Base-by-base conservation (phyloP, 2,888 invertebrate species). In the Carterocephalus palaemon region DNA sequence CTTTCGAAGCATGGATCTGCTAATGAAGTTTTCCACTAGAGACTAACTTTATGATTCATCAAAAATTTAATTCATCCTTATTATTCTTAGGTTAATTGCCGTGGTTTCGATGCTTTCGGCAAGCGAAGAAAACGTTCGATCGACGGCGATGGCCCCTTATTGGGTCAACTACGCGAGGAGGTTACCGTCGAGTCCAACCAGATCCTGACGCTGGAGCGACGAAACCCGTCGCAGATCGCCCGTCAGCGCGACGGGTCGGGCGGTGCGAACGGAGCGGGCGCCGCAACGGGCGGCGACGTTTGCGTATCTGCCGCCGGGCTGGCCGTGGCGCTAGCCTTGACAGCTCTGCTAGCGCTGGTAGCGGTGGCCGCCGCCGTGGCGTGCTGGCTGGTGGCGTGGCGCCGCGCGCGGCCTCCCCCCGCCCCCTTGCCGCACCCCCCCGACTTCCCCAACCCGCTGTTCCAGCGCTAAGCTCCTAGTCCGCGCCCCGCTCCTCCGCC, bases 351-450 rank as follows among this genome's bases (percentile, higher is more conserved):
- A 67, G 96, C 97, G 47, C 88, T 97, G 53, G 96, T 97, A 48
- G 96, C 97, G 46, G 96, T 97, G 46, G 97, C 97, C 16, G 95
- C 97, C 37, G 96, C 96, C 46, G 96, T 97, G 47, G 96, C 96
- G 51, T 97, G 97, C 81, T 97, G 97, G 97, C 89, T 97, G 55
- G 95, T 97, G 91, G 97, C 97, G 60, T 96, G 96, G 87, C 88
- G 96, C 57, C 91, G 96, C 61, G 91, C 94, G 68, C 94, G 96
- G 39, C 95, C 95, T 66, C 91, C 94, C 38, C 91, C 94, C 53
- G 96, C 96, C 24, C 97, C 97, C 32, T 89, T 97, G 64, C 96
- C 97, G 56, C 97, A 97, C 88, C 97, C 97, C 58, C 95, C 96
- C 54, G 96, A 97, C 86, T 96, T 97, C 88, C 97, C 97, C 48